Evolutionary conservation across 2,888 invertebrate species (phyloP), one percentile per base, ranked within the genome.

Genomic region (Folsomia manolachei): DNA sequence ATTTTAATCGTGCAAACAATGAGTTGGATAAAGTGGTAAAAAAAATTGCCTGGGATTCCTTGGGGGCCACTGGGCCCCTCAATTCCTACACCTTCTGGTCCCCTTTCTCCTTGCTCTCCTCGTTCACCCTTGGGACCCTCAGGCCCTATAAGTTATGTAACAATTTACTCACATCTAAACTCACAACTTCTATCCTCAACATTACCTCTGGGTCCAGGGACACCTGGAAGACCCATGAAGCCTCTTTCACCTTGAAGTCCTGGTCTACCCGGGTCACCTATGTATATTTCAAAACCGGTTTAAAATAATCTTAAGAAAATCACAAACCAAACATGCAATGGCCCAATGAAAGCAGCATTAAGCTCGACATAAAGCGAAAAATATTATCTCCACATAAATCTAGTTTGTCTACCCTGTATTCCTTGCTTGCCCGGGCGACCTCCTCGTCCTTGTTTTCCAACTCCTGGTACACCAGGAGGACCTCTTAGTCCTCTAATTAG

Each of bases 61-160:
- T 88, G 86, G 0, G 88, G 88, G 1, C 94, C 94, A 1, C 94
- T 94, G 0, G 89, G 88, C 0, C 94, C 94, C 81, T 90, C 90
- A 19, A 88, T 82, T 0, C 93, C 92, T 1, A 90, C 84, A 0
- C 93, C 94, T 82, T 90, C 89, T 0, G 87, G 85, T 56, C 86
- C 91, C 79, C 89, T 85, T 21, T 91, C 91, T 0, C 93, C 93
- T 82, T 90, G 91, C 72, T 90, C 89, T 0, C 92, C 92, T 76
- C 88, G 87, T 78, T 89, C 89, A 0, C 92, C 91, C 4, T 85
- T 82, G 0, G 84, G 82, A 0, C 92, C 93, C 0, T 76, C 72
- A 52, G 73, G 72, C 1, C 92, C 93, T 18, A 84, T 83, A 39
- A 39, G 7, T 39, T 9, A 39, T 39, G 4, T n/a, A n/a, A n/a